Conservation (phyloP, 2,797 vertebrate genomes). For the Champsocephalus gunnari region DNA sequence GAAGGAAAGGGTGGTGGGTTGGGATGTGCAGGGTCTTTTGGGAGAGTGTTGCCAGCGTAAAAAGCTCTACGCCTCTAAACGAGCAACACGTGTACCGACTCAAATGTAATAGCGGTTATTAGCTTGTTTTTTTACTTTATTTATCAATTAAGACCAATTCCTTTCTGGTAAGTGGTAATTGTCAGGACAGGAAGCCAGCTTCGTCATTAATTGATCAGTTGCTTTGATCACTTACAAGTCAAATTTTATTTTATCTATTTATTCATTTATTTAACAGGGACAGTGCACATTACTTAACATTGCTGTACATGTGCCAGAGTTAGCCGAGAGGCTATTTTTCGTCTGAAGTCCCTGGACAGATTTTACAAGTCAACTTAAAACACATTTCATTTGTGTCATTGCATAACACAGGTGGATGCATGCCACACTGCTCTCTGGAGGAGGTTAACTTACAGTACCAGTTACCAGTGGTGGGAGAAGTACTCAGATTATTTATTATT, state of each 20-base stretch:
- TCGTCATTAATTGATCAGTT: background rate
- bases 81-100: background rate
- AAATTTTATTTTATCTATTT: background rate
- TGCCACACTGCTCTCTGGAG: background rate
- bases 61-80: constrained; percentile 18
- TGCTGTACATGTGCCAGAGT: too few species aligned
- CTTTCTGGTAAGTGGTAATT: background rate
- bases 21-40: constrained; percentile 1
- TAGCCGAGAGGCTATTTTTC: too few species aligned
- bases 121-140: background rate
- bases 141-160: background rate
- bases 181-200: background rate
- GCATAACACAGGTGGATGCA: background rate
- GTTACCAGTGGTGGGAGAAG: background rate
- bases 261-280: too few species aligned
- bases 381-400: background rate
- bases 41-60: constrained; percentile 43
- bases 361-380: too few species aligned
- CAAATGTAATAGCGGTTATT: background rate
- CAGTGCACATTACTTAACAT: too few species aligned
- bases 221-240: background rate
- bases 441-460: background rate
- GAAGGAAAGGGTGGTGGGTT: background rate
- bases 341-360: too few species aligned
- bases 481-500: too few species aligned